phyloP scores from a whole-genome alignment of 1,140 invertebrate genomes.

The Microplitis mediator region DNA sequence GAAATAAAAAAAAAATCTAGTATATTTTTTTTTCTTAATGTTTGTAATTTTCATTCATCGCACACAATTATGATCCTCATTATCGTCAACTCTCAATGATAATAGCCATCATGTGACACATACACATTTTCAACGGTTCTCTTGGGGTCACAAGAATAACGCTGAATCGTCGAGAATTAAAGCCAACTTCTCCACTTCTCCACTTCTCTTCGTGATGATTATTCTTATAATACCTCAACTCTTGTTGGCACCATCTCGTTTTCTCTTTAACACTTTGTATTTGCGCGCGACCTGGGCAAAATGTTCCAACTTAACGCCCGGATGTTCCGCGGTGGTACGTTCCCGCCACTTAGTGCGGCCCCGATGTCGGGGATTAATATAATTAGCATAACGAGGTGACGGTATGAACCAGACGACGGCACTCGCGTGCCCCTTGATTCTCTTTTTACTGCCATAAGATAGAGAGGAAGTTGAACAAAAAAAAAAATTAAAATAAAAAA shows the following conservation, averaged over 20 bases:
- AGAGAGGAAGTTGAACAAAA: no score
- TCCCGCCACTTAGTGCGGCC: slow-evolving; percentile 22
- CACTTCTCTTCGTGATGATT: neutral
- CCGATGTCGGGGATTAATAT: slow-evolving; percentile 42
- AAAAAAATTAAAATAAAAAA: neutral
- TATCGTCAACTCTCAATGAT: neutral
- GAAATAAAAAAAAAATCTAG: no score
- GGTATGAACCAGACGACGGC: slow-evolving; percentile 20
- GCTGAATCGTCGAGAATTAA: slow-evolving; percentile 8
- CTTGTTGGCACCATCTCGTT: neutral
- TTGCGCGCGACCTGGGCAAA: neutral
- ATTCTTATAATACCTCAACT: neutral
- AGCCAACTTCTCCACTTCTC: no score
- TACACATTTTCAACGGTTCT: neutral
- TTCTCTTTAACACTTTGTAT: no score
- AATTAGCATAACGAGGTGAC: slow-evolving; percentile 53
- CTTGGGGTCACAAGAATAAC: neutral
- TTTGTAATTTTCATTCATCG: neutral
- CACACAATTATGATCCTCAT: neutral
- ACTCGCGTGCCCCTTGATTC: slow-evolving; percentile 24
- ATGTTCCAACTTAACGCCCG: slow-evolving; percentile 10
- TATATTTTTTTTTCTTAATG: neutral
- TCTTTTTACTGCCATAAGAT: no score
- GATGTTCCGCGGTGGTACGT: neutral
- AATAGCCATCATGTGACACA: no score